Evolutionary conservation across 2,113 vertebrate species (phyloP), one percentile per base, ranked within the genome.

Genomic region (Scomber scombrus): DNA sequence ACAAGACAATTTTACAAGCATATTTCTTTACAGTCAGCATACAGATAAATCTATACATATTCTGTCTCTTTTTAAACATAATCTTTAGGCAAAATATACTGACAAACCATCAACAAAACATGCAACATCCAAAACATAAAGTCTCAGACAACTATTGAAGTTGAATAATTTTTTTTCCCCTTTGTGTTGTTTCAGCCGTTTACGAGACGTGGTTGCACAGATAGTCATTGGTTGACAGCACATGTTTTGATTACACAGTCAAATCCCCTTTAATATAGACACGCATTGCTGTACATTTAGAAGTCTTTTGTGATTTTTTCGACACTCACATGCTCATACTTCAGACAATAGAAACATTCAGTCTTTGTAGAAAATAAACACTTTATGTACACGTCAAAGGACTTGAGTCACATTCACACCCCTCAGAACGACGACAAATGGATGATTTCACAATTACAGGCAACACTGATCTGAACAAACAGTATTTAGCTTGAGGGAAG

Each of bases 81-180:
- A 95, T 95, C 91, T 88, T 82, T 90, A 94, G 92, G 88, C 85
- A 95, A 95, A 96, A 95, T 87, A 81, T 92, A 95, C 93, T 87
- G 95, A 96, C 93, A 95, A 95, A 96, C 95, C 94, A 96, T 96
- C 95, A 96, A 93, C 94, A 93, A 91, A 88, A 96, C 98, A 99
- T 99, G 98, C 98, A 97, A 99, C 96, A 96, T 95, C 95, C 95
- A 97, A 87, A 97, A 98, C 96, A 96, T 94, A 94, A 94, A 94
- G 94, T 96, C 93, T 95, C 89, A 93, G 93, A 96, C 92, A 93
- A 95, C 91, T 94, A 94, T 88, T 93, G 83, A 91, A 89, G 79
- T 92, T 75, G 85, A 87, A 78, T 84, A 71, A 71, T 90, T 80
- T 89, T 31, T 83, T 84, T 14, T 5, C 83, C 87, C 85, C 88